Base-by-base conservation (phyloP, 2,888 invertebrate species). In the Drosophila infuscata region DNA sequence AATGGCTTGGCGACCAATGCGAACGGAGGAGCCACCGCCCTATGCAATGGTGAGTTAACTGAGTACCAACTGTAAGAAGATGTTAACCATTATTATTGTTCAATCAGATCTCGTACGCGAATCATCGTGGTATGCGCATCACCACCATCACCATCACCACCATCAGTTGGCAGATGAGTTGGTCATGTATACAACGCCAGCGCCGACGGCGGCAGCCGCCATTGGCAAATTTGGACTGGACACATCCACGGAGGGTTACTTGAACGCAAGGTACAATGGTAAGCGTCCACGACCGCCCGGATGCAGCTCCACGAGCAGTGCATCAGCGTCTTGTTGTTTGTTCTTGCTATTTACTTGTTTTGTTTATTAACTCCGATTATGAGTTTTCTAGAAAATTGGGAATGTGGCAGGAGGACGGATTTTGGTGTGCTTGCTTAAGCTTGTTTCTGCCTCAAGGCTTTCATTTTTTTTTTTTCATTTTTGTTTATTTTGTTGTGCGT, bases 231-330 rank as follows among this genome's bases (percentile, higher is more conserved):
- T 91, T 75, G 92, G 92, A 36, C 82, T 92, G 70, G 93, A 93
- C 78, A 90, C 90, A 62, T 88, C 92, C 41, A 91, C 92, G 59
- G 93, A 92, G 78, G 92, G 91, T 77, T 93, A 93, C 88, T 90
- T 93, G 74, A 93, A 91, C 86, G 91, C 92, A 86, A 92, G 93
- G 91, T 92, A 92, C 84, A 92, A 92, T 87, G 92, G 92, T 92
- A 91, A 92, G 92, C 90, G 84, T 82, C 84, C 85, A 75, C 88
- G 82, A 80, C 83, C 83, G 57, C 62, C 86, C 76, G 87, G 71
- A 74, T 83, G 72, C 74, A 81, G 70, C 76, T 56, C 46, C 51
- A 60, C 46, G 49, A 30, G 66, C 62, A 69, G 54, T 48, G 49
- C 73, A 63, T 17, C 59, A 43, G 17, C 46, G 29, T 38, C 53